Base-by-base conservation (phyloP, 2,113 vertebrate genomes). In the Semnopithecus entellus region DNA sequence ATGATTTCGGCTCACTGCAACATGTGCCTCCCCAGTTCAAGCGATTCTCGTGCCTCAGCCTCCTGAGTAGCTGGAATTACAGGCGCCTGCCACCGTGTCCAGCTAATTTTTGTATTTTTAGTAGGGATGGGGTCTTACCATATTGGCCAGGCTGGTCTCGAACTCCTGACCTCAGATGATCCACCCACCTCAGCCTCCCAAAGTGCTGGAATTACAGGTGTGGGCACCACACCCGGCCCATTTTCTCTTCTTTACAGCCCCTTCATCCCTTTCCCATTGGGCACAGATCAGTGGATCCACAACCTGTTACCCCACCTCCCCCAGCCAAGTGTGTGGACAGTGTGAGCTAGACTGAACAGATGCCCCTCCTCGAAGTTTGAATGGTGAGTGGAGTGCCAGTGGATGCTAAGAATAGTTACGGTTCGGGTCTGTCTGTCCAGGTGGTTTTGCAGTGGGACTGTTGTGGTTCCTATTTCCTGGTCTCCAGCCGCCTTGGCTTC, bases 291-390 rank as follows among this genome's bases (percentile, higher is more conserved):
- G 73, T 50, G 52, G 35, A 4, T 68, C n/a, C 48, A 2, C 22
- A 30, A 2, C 10, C 35, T 0, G 0, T 70, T 12, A 75, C 64
- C 64, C 52, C 0, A 3, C 55, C 25, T 18, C 35, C 55, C 59
- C 48, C 6, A 20, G 64, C 52, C 70, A 22, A 12, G 12, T 1
- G 4, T 3, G 6, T 1, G 11, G 30, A 14, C 10, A 3, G 1
- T 30, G 55, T 48, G n/a, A 0, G 59, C 59, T 2, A 0, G 73
- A 73, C 80, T 0, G 5, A 18, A 32, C 27, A 14, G 70, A 6
- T 5, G 5, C 20, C 17, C 20, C 27, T 55, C 59, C 38, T 48
- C 12, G 52, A 27, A 14, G 48, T 30, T 6, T 16, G 80, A 10
- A 6, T 43, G 1, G 8, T 11, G 48, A 76, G 40, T 72, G 40